These are phyloP conservation scores for Hippopotamyrus pictus DNA, from an alignment of 2,797 vertebrate genomes.

Conservation along the genomic window DNA sequence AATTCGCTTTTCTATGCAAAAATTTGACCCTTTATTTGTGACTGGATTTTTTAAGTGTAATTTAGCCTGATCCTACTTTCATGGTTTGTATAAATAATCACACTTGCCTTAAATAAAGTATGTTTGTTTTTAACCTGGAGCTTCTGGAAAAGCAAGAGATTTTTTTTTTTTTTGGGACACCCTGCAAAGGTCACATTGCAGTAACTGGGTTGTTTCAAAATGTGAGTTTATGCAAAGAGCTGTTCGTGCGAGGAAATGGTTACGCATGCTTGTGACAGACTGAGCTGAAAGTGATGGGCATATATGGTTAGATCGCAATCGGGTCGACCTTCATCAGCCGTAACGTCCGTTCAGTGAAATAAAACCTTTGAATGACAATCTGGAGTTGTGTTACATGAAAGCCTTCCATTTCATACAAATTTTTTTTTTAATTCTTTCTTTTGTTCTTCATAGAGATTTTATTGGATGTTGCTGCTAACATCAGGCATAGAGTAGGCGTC, in stretches of 20 bases:
- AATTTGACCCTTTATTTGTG: background rate
- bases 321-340: background rate
- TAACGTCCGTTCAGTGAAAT: background rate
- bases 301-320: background rate
- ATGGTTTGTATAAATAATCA: background rate
- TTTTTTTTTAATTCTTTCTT: background rate
- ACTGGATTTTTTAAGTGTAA: background rate
- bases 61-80: background rate
- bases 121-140: background rate
- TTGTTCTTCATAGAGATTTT: background rate
- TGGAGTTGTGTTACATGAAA: background rate
- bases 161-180: background rate
- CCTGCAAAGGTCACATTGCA: background rate
- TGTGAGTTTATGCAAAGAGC: background rate
- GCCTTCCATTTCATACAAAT: background rate
- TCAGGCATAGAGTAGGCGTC: background rate
- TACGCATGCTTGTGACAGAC: background rate
- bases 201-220: background rate
- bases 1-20: slow-evolving; percentile 5
- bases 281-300: background rate
- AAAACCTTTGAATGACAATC: background rate
- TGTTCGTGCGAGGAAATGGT: background rate
- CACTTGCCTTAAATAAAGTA: slow-evolving; percentile 12
- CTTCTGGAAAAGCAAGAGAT: background rate
- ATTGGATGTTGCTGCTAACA: background rate